Percentiles rank a stretch among this genome's conserved stretches.
phyloP scores from a whole-genome alignment of 2,888 invertebrate genomes.

The Eremobia ochroleuca region DNA sequence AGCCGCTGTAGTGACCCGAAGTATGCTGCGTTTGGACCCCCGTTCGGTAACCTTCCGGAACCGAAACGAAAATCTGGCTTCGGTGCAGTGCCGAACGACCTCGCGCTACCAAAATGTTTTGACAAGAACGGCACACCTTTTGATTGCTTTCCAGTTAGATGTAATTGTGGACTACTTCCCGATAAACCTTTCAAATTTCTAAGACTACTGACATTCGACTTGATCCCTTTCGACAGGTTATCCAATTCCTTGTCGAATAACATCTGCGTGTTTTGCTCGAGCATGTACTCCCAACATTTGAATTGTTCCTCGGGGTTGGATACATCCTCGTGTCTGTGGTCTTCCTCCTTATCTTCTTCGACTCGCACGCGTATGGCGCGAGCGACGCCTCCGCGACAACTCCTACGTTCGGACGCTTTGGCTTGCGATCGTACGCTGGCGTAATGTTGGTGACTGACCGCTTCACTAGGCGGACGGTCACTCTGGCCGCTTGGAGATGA shows the following conservation, averaged over 20 bases:
- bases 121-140: constrained; percentile 91
- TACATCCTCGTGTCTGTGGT: constrained; percentile 82
- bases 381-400: constrained; percentile 91
- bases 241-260: constrained; percentile 97
- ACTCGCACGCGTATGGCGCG: constrained; percentile 92
- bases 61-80: constrained; percentile 91
- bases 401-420: constrained; percentile 89
- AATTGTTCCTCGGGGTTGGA: constrained; percentile 95
- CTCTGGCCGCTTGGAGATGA: constrained; percentile 97
- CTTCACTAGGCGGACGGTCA: constrained; percentile 92
- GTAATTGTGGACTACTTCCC: constrained; percentile 93
- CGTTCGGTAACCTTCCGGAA: constrained; percentile 92
- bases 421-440: constrained; percentile 88
- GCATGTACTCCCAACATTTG: constrained; percentile 98
- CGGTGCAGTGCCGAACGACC: constrained; percentile 93
- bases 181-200: constrained; percentile 92
- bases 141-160: constrained; percentile 84
- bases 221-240: constrained; percentile 93
- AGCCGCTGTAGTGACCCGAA: constrained; percentile 96
- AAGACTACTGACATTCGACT: constrained; percentile 88
- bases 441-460: constrained; percentile 86
- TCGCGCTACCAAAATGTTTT: constrained; percentile 95
- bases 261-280: constrained; percentile 97
- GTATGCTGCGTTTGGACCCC: constrained; percentile 96
- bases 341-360: constrained; percentile 92